These are phyloP conservation scores for Lasioglossum calceatum DNA, from an alignment of 2,888 invertebrate genomes.

Conservation along the genomic window DNA sequence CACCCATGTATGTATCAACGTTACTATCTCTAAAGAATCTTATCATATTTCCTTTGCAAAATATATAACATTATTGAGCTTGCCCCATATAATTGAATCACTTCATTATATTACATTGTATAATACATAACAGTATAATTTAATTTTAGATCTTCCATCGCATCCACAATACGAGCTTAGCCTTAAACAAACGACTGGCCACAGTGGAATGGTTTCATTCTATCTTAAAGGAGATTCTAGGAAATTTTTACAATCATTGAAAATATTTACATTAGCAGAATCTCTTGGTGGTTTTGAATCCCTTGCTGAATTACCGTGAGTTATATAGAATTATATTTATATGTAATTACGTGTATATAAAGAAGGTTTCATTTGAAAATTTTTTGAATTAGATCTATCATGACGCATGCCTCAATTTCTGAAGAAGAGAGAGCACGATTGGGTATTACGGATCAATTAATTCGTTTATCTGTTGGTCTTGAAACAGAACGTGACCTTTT, in stretches of 20 bases:
- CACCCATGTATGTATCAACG: conserved; percentile 89
- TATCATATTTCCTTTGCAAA: not conserved
- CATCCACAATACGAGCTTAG: conserved; percentile 95
- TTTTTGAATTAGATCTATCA: conserved; percentile 88
- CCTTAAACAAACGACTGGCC: conserved; percentile 92
- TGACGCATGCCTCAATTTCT: conserved; percentile 98
- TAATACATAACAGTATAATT: conserved; percentile 1
- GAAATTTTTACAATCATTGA: conserved; percentile 90
- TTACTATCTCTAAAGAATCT: conserved; percentile 11
- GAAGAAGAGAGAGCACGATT: conserved; percentile 89
- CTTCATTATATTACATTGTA: not conserved
- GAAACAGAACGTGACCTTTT: conserved; percentile 95
- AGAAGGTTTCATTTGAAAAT: conserved; percentile 6
- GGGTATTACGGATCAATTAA: conserved; percentile 93
- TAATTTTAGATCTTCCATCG: conserved; percentile 88
- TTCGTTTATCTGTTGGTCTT: conserved; percentile 95
- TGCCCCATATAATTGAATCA: not conserved
- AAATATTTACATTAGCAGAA: conserved; percentile 95
- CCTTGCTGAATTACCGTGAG: conserved; percentile 96
- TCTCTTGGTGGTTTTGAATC: conserved; percentile 98
- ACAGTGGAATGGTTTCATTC: conserved; percentile 97
- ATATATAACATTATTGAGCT: not conserved
- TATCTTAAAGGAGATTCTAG: conserved; percentile 93
- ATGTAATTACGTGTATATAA: conserved; percentile 11
- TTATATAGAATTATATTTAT: conserved; percentile 69